These are phyloP conservation scores for Platysteira castanea DNA, from an alignment of 2,113 vertebrate species.

Conservation along the genomic window DNA sequence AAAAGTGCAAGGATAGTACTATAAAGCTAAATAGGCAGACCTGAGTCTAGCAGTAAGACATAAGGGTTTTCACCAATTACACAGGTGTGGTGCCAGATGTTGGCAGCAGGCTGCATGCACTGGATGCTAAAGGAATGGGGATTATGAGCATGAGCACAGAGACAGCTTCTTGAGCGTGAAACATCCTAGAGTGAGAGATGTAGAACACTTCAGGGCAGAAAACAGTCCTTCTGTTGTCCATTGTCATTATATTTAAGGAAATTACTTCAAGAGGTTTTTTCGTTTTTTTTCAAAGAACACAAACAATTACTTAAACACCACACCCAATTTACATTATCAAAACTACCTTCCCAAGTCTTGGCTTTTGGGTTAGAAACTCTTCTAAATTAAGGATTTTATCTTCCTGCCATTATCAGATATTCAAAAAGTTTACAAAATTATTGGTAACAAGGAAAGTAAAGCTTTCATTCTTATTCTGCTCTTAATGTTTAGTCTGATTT, in stretches of 20 bases:
- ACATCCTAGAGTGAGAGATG: neutral
- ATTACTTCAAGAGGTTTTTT: neutral
- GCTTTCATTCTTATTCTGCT: neutral
- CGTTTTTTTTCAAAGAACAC: neutral
- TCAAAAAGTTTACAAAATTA: neutral
- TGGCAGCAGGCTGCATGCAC: neutral
- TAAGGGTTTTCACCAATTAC: neutral
- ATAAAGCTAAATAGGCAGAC: neutral
- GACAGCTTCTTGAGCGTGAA: neutral
- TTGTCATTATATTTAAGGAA: neutral
- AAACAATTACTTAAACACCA: neutral
- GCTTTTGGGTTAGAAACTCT: neutral
- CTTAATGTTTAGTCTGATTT: neutral
- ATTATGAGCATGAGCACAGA: fast-evolving
- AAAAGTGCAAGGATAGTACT: neutral
- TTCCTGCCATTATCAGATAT: neutral
- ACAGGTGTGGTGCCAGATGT: neutral
- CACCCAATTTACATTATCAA: neutral
- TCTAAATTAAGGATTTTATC: neutral
- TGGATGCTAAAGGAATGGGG: neutral
- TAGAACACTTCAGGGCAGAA: neutral
- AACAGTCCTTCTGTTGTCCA: neutral
- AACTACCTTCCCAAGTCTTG: neutral
- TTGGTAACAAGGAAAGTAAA: neutral
- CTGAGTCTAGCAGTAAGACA: neutral